Percentiles rank a stretch among this genome's conserved stretches.
Evolutionary conservation across 2,113 vertebrate genomes (phyloP).

Genomic region (Calypte anna): DNA sequence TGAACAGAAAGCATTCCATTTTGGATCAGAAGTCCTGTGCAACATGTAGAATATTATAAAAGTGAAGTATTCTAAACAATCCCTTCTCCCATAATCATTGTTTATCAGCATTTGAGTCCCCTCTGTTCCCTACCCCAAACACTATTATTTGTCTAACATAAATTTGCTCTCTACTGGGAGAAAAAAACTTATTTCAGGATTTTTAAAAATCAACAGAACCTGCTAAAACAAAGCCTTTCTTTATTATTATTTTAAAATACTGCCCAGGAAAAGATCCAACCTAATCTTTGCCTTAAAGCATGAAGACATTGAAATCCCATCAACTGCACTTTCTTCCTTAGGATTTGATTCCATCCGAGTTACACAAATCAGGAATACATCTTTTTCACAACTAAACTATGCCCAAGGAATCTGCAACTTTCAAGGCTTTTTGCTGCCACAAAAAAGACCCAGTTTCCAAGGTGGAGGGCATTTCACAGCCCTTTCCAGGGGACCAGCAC

Average conservation of each 20-base stretch:
- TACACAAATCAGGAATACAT: background rate
- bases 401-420: background rate
- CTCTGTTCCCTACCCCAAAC: no score
- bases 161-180: background rate
- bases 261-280: background rate
- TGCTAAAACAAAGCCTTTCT: background rate
- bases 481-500: background rate
- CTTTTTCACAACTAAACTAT: background rate
- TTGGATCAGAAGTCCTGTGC: background rate
- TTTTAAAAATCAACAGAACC: background rate
- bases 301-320: background rate
- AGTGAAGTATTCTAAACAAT: background rate
- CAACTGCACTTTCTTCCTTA: background rate
- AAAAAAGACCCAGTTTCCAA: background rate
- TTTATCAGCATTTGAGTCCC: background rate
- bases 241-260: background rate
- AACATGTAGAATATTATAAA: background rate
- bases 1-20: background rate
- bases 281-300: background rate
- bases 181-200: background rate
- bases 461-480: background rate
- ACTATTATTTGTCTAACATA: background rate
- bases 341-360: background rate
- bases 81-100: fast-evolving
- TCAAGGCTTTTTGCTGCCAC: background rate